Base-by-base conservation (phyloP, 2,797 vertebrate genomes). In the Silurus aristotelis region DNA sequence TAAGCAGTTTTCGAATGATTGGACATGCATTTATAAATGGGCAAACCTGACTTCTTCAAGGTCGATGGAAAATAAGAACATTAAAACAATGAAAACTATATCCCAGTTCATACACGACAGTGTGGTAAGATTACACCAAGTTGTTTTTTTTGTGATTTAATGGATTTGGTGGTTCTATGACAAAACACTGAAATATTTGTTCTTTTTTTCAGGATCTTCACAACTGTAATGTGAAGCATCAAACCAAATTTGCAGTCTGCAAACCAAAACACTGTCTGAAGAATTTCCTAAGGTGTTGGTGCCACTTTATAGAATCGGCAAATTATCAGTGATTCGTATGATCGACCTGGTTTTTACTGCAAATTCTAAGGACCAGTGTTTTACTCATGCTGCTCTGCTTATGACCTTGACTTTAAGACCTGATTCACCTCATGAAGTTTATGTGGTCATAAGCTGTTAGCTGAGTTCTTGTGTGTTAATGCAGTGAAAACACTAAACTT, bases 211-310 rank as follows among this genome's bases (percentile, higher is more conserved):
- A 81, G 52, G 5, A 0, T 38, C 0, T 38, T 38, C 0, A 1
- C 14, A 15, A n/a, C 1, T 48, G 58, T 60, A 0, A 1, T 5
- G 13, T 1, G 8, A 10, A 5, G 15, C 22, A 5, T 7, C 20
- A 0, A 2, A 6, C 0, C 0, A 10, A 7, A 9, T 1, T 0
- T 1, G 1, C 12, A 15, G 1, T 13, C 56, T 48, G 43, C n/a
- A n/a, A 2, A 19, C 6, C 3, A 8, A 8, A 5, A 52, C 0
- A 8, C 1, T 48, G n/a, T 46, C 0, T 0, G 0, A 0, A 0
- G 2, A 52, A 1, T 25, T 90, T 90, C 67, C 48, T 82, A 15
- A 17, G 1, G 56, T 91, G 91, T 66, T 91, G 87, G 87, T 89
- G 87, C 80, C 0, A 0, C 9, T 90, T 90, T 83, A 13, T 81